These are phyloP conservation scores for Dryocosmus kuriphilus DNA, from an alignment of 2,888 invertebrate species.

Conservation along the genomic window DNA sequence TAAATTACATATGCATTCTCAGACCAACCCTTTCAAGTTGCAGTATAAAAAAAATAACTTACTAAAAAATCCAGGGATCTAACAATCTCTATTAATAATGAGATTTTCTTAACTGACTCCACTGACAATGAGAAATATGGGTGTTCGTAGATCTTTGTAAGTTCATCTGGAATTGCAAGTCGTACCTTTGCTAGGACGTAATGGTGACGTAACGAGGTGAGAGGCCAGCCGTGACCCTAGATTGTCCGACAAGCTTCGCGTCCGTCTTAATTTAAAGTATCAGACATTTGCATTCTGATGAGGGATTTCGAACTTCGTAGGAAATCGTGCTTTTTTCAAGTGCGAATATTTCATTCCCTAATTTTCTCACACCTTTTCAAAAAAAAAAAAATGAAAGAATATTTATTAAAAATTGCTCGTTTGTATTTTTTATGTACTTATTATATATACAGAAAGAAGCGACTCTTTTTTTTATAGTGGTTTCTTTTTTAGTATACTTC, in stretches of 20 bases:
- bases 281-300: slow-evolving; percentile 23
- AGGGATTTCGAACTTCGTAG: not conserved
- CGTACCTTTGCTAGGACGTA: slow-evolving; percentile 24
- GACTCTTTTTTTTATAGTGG: no score
- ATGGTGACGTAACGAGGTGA: slow-evolving; percentile 52
- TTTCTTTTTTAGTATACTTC: no score
- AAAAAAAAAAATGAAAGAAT: not conserved
- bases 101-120: not conserved
- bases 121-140: not conserved
- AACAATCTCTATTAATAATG: not conserved
- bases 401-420: no score
- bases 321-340: not conserved
- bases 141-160: slow-evolving; percentile 38
- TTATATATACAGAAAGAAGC: no score
- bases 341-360: not conserved
- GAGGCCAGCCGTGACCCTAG: slow-evolving; percentile 51
- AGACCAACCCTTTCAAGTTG: not conserved
- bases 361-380: not conserved
- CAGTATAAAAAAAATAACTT: not conserved
- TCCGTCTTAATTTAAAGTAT: slow-evolving; percentile 52
- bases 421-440: no score
- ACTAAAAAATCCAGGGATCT: not conserved
- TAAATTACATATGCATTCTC: not conserved
- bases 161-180: slow-evolving; percentile 55
- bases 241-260: slow-evolving; percentile 42